Evolutionary conservation across 2,113 vertebrate species (phyloP), one percentile per base, ranked within the genome.

Genomic region (Micronycteris hirsuta): DNA sequence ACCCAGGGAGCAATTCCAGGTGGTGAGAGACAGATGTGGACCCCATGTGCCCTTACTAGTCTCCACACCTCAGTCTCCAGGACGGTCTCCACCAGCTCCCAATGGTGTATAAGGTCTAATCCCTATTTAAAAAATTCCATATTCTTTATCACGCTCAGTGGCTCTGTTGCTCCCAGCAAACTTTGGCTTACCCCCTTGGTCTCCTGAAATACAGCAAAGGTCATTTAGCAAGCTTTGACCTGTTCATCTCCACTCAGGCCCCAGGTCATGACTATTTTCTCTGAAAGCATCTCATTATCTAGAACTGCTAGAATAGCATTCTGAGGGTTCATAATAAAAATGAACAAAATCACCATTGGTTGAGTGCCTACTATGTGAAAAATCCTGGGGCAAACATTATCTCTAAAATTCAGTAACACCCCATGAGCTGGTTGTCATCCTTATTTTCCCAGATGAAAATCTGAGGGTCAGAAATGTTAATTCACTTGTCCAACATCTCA

Each of bases 1-100:
- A 20, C 26, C 2, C 3, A 12, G 10, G 16, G 7, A 36, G 31
- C 0, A 28, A 15, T 0, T 56, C 13, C 10, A 7, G n/a, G 41
- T 31, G 5, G 33, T 45, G 26, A 78, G 11, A 58, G 13, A 65
- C 13, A 38, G 20, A 41, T 1, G 1, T 33, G 15, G 33, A 71
- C 8, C 20, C 0, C 1, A 0, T 16, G 20, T 47, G 7, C 15
- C 26, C 41, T 68, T 43, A 9, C 17, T 26, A 9, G 67, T 33
- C 12, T 12, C 65, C 52, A 65, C 11, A 56, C 2, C 19, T 43
- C 24, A 16, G 9, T 77, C 38, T 82, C 54, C 4, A 1, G 22
- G 58, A 61, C 15, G 31, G 9, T 43, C 19, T 71, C 12, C 20
- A 45, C 54, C 45, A 43, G 8, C 1, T 73, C 19, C 11, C 3